These are phyloP conservation scores for Macrotus californicus DNA, from an alignment of 2,113 vertebrate species.

Conservation along the genomic window DNA sequence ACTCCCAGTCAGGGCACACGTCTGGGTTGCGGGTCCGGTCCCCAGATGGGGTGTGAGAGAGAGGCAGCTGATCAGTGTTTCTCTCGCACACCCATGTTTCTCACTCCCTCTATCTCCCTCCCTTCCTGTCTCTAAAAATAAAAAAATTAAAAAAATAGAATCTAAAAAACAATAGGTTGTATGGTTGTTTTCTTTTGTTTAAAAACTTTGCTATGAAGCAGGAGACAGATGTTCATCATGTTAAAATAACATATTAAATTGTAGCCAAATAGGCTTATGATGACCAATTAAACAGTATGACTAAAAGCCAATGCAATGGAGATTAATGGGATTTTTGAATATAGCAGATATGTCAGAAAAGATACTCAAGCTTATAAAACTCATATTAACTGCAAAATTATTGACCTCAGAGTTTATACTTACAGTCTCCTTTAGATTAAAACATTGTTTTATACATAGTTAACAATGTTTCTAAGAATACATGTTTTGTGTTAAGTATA, in stretches of 20 bases:
- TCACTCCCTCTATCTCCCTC: too few relatives aligned
- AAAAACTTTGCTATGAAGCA: background rate
- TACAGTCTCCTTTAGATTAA: background rate
- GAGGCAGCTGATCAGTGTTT: too few relatives aligned
- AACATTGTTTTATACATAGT: background rate
- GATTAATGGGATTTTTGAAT: background rate
- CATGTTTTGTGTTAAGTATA: conserved; percentile 15
- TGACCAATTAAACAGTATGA: background rate
- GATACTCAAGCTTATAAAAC: background rate
- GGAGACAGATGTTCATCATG: background rate
- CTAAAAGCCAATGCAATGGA: background rate
- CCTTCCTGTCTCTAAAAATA: too few relatives aligned
- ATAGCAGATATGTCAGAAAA: background rate
- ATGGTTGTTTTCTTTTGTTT: background rate
- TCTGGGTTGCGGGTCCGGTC: too few relatives aligned
- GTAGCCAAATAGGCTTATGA: background rate
- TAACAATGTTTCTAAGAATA: conserved; percentile 24
- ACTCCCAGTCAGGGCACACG: too few relatives aligned
- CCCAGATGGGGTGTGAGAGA: too few relatives aligned
- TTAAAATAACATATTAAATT: background rate
- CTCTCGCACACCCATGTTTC: too few relatives aligned
- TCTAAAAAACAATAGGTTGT: background rate
- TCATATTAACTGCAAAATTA: background rate
- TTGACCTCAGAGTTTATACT: background rate
- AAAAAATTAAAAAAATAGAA: too few relatives aligned